Percentiles rank a stretch among this genome's conserved stretches.
These are phyloP conservation scores for Eptesicus fuscus DNA, from an alignment of 2,113 vertebrate species.

Conservation along the genomic window DNA sequence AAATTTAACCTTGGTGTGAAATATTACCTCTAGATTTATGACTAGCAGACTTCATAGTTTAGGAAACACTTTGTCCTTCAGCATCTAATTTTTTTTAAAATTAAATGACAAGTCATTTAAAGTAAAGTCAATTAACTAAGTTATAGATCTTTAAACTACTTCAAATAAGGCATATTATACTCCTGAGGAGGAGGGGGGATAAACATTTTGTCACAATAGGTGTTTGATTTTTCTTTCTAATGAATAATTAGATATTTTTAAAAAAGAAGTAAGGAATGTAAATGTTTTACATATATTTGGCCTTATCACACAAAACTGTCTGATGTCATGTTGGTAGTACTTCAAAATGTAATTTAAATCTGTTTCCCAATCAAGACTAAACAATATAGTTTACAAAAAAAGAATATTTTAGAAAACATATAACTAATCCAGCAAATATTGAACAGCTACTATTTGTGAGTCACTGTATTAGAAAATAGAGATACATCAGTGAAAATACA, in stretches of 20 bases:
- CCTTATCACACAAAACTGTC: not conserved
- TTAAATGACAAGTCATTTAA: not conserved
- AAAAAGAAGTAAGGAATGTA: not conserved
- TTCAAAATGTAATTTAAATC: not conserved
- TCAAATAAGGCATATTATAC: not conserved
- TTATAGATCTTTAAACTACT: not conserved
- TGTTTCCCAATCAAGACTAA: not conserved
- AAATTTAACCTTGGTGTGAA: not conserved
- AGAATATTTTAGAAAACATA: not conserved
- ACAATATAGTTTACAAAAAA: not conserved
- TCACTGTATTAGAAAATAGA: not conserved
- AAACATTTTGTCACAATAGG: not conserved
- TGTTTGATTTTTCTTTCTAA: not conserved
- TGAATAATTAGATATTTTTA: not conserved
- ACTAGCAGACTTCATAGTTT: not conserved
- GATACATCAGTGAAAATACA: not conserved
- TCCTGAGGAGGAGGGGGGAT: not conserved
- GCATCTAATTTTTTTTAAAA: not conserved
- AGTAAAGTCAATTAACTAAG: not conserved
- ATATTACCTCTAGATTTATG: not conserved
- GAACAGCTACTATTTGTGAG: not conserved
- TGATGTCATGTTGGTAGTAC: not conserved
- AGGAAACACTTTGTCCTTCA: not conserved
- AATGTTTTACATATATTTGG: not conserved
- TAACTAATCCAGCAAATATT: not conserved